These are phyloP conservation scores for Potamilus streckersoni DNA, from an alignment of 1,140 invertebrate genomes.

Conservation along the genomic window DNA sequence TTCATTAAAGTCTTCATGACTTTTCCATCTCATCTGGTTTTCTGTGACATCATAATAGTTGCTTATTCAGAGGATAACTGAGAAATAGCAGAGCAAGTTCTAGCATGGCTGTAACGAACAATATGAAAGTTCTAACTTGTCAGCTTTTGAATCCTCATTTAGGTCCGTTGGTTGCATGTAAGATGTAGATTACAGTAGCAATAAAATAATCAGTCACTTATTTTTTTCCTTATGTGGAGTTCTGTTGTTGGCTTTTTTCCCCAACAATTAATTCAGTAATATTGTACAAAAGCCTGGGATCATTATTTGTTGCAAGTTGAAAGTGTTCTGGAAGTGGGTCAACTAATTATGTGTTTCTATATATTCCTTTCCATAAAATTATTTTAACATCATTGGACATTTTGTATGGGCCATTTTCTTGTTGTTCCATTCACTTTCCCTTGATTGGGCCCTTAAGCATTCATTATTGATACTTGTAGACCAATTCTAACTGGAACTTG, in stretches of 20 bases:
- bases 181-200: background rate
- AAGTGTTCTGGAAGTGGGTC: conserved; percentile 11
- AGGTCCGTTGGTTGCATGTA: conserved; percentile 2
- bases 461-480: conserved; percentile 16
- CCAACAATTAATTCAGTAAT: background rate
- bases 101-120: background rate
- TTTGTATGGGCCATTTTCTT: conserved; percentile 10
- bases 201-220: conserved; percentile 7
- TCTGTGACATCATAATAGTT: too few species aligned
- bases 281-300: conserved; percentile 18
- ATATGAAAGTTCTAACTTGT: background rate
- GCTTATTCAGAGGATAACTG: too few species aligned
- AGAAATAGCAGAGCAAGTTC: too few species aligned
- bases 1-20: too few species aligned
- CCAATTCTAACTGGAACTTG: too few species aligned
- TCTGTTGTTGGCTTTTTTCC: background rate
- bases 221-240: background rate
- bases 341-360: conserved; percentile 4
- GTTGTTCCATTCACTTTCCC: background rate
- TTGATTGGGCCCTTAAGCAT: conserved; percentile 13
- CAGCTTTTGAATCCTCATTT: background rate
- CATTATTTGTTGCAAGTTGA: conserved; percentile 5
- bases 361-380: conserved; percentile 8
- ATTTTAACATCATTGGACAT: conserved; percentile 15
- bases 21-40: too few species aligned